Evolutionary conservation across 2,888 invertebrate species (phyloP), one percentile per base, ranked within the genome.

Genomic region (Leucophora obtusa): DNA sequence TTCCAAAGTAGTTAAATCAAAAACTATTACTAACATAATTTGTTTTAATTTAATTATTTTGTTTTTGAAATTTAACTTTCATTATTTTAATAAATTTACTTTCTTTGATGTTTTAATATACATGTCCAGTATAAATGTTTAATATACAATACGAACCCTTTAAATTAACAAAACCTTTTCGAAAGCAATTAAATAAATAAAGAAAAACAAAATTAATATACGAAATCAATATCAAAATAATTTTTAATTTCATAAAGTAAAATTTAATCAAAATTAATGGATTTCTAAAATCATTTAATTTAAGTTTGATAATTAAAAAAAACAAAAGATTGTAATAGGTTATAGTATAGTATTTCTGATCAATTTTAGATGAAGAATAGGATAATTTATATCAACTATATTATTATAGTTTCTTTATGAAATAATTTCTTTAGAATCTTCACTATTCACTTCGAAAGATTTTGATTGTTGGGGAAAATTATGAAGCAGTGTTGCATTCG

Each of bases 111-210:
- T 80, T 75, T 75, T 72, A 75, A 73, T 70, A 79, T 82, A 82
- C 72, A 79, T 82, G 82, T 82, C 82, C 82, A 82, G 70, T 76
- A 76, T 78, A 62, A 83, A 83, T 82, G 82, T 82, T 80, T 72
- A 78, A 56, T 79, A 81, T 82, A 68, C 69, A 59, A 28, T 28
- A 28, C 4, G 6, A 28, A 28, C 33, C 3, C 28, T 28, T 28
- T 76, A 28, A 51, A 38, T 53, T 65, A 33, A 65, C 33, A 56
- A 66, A 60, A 62, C 70, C 65, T 82, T 82, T 82, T 76, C 76
- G 79, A 82, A 74, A 77, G 18, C 76, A 71, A 79, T 77, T 82
- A 70, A 77, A 69, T 43, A 17, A 50, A 28, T 47, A 51, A 18
- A 18, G 3, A 59, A 38, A 43, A 18, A 15, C 0, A 70, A 66